These are phyloP conservation scores for Bos javanicus DNA, from an alignment of 2,113 vertebrate genomes.

Conservation along the genomic window DNA sequence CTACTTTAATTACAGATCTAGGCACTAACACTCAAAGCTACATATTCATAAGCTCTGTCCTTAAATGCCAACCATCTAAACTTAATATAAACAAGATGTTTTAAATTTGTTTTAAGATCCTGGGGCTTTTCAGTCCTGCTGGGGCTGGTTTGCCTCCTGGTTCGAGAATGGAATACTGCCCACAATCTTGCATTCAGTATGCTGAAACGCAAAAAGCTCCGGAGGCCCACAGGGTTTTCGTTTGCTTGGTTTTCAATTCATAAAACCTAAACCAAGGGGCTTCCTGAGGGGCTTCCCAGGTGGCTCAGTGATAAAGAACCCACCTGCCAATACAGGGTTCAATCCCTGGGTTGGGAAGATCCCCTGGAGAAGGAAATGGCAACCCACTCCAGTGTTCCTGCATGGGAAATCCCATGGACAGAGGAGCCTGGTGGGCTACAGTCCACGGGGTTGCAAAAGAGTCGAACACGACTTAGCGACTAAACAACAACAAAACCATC, in stretches of 20 bases:
- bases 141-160: background rate
- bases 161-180: background rate
- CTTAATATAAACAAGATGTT: background rate
- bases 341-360: background rate
- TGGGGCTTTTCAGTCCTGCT: background rate
- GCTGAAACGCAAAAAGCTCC: background rate
- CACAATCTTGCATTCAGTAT: background rate
- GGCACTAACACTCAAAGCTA: background rate
- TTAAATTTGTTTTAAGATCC: background rate
- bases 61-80: background rate
- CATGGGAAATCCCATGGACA: background rate
- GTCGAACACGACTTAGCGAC: background rate
- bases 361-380: background rate
- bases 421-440: background rate
- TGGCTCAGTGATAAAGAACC: background rate
- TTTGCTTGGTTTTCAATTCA: background rate
- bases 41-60: background rate
- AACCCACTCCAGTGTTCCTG: background rate
- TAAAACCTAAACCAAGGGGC: background rate
- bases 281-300: background rate
- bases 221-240: background rate
- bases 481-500: background rate
- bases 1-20: background rate
- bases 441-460: background rate
- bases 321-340: background rate